Base-by-base conservation (phyloP, 2,113 vertebrate genomes). In the Talpa occidentalis region DNA sequence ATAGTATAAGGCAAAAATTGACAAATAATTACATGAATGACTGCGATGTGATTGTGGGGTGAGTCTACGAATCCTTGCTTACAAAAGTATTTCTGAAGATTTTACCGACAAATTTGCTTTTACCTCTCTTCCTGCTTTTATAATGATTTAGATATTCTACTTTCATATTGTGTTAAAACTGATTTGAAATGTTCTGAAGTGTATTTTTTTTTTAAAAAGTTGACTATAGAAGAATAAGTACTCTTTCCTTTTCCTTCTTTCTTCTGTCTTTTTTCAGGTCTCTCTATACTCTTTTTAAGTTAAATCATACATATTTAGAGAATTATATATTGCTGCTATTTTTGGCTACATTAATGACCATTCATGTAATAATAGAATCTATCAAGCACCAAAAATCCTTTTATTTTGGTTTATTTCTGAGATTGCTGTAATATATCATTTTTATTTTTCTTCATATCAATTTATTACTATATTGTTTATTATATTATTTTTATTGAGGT, bases 371-470 rank as follows among this genome's bases (percentile, higher is more conserved):
- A 74, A 83, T 90, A 90, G 22, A 70, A 74, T 59, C 42, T 69
- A 4, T 52, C 88, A 6, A 11, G 92, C 22, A 79, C 26, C 26
- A 60, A 81, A 49, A 90, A 89, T 35, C 11, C 10, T 30, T 87
- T 32, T 85, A 69, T 40, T 94, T 83, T 78, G 12, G 85, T 54
- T 74, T 83, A 67, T 84, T 91, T 80, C 6, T 15, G 54, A 73
- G 17, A 82, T 92, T 86, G 4, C 22, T 74, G 10, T 87, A 62
- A 70, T 40, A 78, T 30, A 4, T 69, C 7, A 67, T 82, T 94
- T 59, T 88, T 28, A 49, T 52, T 52, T 52, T 52, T 52, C 49
- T 52, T 52, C 49, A 52, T 17, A 52, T 52, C 16, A 52, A 52
- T 52, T 52, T 52, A 52, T 52, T 17, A 52, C 16, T 52, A 52